Conservation (phyloP, 1,140 invertebrate species). For the Drosophila virilis region DNA sequence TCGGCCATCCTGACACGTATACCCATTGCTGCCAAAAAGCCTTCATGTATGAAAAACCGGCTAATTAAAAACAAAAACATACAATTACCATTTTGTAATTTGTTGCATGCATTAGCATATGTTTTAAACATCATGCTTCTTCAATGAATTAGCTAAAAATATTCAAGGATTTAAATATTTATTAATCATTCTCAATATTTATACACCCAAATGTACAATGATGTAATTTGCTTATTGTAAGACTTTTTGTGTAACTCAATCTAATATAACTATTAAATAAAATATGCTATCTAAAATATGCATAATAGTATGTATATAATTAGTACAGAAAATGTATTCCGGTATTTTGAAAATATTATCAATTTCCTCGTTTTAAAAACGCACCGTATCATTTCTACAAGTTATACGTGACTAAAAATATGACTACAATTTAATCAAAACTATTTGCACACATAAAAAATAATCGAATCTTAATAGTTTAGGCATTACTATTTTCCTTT, state of each 20-base stretch:
- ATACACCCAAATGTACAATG: slow-evolving; percentile 74
- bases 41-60: slow-evolving; percentile 2
- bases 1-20: slow-evolving; percentile 88
- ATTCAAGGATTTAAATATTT: slow-evolving; percentile 68
- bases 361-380: slow-evolving; percentile 49
- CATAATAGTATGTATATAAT: slow-evolving; percentile 26
- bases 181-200: slow-evolving; percentile 67
- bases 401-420: slow-evolving; percentile 65
- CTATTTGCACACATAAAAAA: slow-evolving; percentile 56
- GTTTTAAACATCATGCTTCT: too few species aligned
- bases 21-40: neutral
- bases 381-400: slow-evolving; percentile 43
- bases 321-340: slow-evolving; percentile 31
- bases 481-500: slow-evolving; percentile 37
- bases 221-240: slow-evolving; percentile 59
- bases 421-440: slow-evolving; percentile 71
- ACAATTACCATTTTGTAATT: neutral
- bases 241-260: slow-evolving; percentile 55
- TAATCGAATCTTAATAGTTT: slow-evolving; percentile 28
- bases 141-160: neutral
- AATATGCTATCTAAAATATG: slow-evolving; percentile 40
- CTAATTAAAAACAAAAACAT: neutral
- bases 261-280: slow-evolving; percentile 51
- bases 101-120: neutral
- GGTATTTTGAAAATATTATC: slow-evolving; percentile 23